phyloP scores from a whole-genome alignment of 2,888 invertebrate species.

The Drosophila ezoana region DNA sequence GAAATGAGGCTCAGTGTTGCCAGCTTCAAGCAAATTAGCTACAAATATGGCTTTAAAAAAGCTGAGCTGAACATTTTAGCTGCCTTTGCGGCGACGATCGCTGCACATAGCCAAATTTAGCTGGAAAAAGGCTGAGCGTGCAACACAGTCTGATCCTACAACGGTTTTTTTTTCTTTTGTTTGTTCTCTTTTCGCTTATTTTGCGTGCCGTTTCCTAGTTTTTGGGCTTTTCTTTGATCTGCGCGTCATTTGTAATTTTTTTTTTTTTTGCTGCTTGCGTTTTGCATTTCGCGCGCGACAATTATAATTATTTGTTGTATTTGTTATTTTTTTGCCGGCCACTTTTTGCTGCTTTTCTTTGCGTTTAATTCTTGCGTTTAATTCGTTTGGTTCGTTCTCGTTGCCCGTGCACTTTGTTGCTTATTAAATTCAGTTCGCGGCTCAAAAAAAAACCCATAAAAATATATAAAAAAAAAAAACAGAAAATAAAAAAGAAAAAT shows the following conservation, averaged over 20 bases:
- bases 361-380: conserved; percentile 1
- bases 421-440: conserved; percentile 3
- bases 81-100: too few species aligned
- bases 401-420: conserved; percentile 16
- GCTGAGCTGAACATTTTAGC: too few species aligned
- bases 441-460: conserved; percentile 1
- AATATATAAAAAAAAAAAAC: not conserved
- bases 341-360: conserved; percentile 5
- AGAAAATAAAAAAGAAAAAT: not conserved
- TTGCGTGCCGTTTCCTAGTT: not conserved
- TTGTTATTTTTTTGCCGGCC: conserved; percentile 4
- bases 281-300: conserved; percentile 38
- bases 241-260: too few species aligned
- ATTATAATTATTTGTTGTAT: conserved; percentile 6
- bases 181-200: conserved; percentile 3
- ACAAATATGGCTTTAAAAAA: too few species aligned
- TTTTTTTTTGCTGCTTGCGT: conserved; percentile 3
- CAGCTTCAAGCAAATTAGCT: too few species aligned
- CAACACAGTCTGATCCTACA: conserved; percentile 1
- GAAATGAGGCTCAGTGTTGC: conserved; percentile 9
- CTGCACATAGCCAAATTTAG: too few species aligned
- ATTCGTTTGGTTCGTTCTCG: conserved; percentile 17
- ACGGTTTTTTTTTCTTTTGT: not conserved
- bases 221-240: conserved; percentile 17
- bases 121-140: too few species aligned